Evolutionary conservation across 2,888 invertebrate genomes (phyloP).

Genomic region (Synanthedon andrenaeformis): DNA sequence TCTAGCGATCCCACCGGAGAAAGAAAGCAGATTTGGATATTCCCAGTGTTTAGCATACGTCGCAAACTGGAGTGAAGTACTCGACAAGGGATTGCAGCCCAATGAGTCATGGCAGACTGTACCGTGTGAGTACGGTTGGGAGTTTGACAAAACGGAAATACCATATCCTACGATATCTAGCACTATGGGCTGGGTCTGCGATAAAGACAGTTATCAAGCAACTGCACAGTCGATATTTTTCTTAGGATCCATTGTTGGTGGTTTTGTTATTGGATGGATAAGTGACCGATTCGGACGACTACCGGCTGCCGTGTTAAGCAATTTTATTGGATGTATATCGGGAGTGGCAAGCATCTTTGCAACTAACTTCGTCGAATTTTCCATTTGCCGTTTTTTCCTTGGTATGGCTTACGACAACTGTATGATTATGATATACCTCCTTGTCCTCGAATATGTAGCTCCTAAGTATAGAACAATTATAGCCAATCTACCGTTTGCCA

Average conservation of each 20-base stretch:
- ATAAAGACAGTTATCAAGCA: conserved; percentile 40
- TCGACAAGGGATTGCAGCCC: conserved; percentile 17
- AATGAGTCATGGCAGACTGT: conserved; percentile 25
- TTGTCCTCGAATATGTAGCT: conserved; percentile 40
- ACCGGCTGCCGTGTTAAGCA: conserved; percentile 34
- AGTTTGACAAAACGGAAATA: conserved; percentile 44
- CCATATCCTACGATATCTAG: conserved; percentile 44
- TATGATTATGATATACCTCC: conserved; percentile 44
- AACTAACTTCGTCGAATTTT: conserved; percentile 27
- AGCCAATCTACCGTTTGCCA: conserved; percentile 38
- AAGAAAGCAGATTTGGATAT: conserved; percentile 27
- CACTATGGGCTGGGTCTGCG: conserved; percentile 48
- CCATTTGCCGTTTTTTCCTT: conserved; percentile 38
- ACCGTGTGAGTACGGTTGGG: conserved; percentile 41
- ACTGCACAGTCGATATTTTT: conserved; percentile 44
- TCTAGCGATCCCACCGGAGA: conserved; percentile 32
- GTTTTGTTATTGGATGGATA: conserved; percentile 38
- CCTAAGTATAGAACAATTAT: conserved; percentile 44
- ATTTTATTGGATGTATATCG: conserved; percentile 33
- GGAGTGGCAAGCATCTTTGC: conserved; percentile 33
- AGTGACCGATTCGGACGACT: conserved; percentile 43
- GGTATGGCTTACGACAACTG: conserved; percentile 50
- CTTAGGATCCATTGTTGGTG: conserved; percentile 42
- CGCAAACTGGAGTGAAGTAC: conserved; percentile 38
- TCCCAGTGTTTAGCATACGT: conserved; percentile 35